These are phyloP conservation scores for Phyllostomus hastatus DNA, from an alignment of 2,113 vertebrate genomes.

Conservation along the genomic window DNA sequence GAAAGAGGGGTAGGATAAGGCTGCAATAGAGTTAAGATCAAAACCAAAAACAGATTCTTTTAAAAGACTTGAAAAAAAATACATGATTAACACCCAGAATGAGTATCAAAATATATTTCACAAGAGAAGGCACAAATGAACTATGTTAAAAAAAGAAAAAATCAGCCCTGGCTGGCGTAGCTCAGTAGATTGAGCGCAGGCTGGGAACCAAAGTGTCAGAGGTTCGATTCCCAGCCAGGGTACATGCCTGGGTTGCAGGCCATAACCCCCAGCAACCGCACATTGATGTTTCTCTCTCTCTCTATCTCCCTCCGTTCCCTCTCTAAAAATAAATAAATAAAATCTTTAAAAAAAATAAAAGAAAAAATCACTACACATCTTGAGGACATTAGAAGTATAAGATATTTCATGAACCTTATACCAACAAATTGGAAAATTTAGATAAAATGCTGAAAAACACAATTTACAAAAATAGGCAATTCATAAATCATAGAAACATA, in stretches of 20 bases:
- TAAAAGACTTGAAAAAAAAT: neutral
- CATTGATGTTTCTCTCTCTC: no score
- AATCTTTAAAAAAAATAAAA: no score
- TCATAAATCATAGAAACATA: neutral
- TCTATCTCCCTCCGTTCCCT: no score
- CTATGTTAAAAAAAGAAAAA: neutral
- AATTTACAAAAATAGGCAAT: neutral
- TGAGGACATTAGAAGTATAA: neutral
- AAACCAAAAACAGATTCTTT: neutral
- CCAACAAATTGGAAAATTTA: constrained; percentile 1
- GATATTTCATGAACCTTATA: constrained; percentile 27
- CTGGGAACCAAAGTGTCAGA: no score
- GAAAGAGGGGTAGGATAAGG: no score
- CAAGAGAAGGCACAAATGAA: neutral
- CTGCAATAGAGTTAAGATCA: neutral
- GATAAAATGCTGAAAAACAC: neutral
- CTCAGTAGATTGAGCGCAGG: no score
- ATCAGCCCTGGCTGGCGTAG: no score
- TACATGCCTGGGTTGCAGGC: no score
- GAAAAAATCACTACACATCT: neutral
- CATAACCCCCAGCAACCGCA: no score
- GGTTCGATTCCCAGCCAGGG: no score
- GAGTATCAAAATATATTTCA: neutral
- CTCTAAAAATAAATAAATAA: no score
- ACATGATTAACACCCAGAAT: neutral